phyloP scores from a whole-genome alignment of 2,113 vertebrate genomes.

The Cepphus grylle region DNA sequence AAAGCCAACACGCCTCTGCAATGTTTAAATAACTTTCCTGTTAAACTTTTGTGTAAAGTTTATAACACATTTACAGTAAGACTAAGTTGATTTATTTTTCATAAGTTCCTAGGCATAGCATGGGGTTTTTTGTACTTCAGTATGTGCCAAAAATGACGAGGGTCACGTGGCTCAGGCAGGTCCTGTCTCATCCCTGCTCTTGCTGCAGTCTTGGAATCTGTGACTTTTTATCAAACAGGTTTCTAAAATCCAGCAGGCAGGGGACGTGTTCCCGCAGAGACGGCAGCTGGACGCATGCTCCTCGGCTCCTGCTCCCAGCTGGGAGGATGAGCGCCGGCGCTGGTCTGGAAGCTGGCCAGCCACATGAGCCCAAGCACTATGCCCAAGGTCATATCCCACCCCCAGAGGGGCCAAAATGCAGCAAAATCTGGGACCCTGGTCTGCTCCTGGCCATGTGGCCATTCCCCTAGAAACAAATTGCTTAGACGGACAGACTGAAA shows the following conservation, averaged over 20 bases:
- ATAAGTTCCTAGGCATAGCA: background rate
- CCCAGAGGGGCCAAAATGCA: background rate
- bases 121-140: background rate
- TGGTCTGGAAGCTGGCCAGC: background rate
- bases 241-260: background rate
- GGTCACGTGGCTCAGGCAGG: fast-evolving
- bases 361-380: fast-evolving
- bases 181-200: background rate
- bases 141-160: background rate
- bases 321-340: fast-evolving
- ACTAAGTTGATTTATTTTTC: background rate
- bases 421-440: background rate
- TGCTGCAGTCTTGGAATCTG: background rate
- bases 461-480: background rate
- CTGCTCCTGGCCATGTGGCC: background rate
- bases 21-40: background rate
- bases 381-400: too few relatives aligned
- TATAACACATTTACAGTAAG: background rate
- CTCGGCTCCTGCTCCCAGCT: background rate
- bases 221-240: background rate
- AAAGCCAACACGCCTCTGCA: background rate
- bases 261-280: fast-evolving
- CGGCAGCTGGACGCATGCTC: fast-evolving
- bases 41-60: background rate
- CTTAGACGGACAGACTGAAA: background rate